These are phyloP conservation scores for Forficula auricularia DNA, from an alignment of 1,140 invertebrate species.

Conservation along the genomic window DNA sequence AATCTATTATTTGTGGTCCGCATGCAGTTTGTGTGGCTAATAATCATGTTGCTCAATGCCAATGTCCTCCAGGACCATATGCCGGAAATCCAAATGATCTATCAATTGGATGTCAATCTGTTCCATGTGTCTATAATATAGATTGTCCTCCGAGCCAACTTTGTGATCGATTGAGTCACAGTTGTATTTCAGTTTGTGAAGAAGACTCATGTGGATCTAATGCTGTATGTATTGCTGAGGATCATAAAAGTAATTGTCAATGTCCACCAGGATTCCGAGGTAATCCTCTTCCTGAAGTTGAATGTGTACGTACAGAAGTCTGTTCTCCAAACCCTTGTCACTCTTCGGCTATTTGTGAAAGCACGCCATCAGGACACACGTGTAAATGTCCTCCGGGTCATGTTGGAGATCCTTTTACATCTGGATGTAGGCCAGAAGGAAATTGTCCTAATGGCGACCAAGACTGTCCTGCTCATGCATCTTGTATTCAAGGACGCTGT, in stretches of 20 bases:
- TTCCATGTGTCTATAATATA: constrained; percentile 68
- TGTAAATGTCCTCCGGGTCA: constrained; percentile 59
- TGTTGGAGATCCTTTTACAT: constrained; percentile 53
- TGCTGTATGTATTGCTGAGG: constrained; percentile 71
- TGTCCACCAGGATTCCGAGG: constrained; percentile 65
- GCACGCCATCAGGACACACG: constrained; percentile 37
- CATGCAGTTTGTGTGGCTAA: constrained; percentile 69
- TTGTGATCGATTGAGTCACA: constrained; percentile 63
- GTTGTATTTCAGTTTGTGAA: constrained; percentile 63
- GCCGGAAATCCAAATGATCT: constrained; percentile 66
- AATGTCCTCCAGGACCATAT: constrained; percentile 61
- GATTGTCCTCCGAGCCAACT: constrained; percentile 61
- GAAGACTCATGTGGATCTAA: constrained; percentile 68
- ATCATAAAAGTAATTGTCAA: constrained; percentile 61
- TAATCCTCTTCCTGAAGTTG: constrained; percentile 62
- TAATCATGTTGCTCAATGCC: constrained; percentile 72
- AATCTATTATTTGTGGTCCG: constrained; percentile 57
- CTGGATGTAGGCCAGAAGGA: constrained; percentile 57
- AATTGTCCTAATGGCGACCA: constrained; percentile 46
- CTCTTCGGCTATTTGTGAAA: constrained; percentile 55
- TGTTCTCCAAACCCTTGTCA: constrained; percentile 70
- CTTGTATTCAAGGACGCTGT: constrained; percentile 52
- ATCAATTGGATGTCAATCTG: constrained; percentile 45
- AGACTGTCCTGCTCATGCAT: constrained; percentile 54
- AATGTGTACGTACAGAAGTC: constrained; percentile 44